phyloP scores from a whole-genome alignment of 2,113 vertebrate genomes.

The Cnemophilus loriae region DNA sequence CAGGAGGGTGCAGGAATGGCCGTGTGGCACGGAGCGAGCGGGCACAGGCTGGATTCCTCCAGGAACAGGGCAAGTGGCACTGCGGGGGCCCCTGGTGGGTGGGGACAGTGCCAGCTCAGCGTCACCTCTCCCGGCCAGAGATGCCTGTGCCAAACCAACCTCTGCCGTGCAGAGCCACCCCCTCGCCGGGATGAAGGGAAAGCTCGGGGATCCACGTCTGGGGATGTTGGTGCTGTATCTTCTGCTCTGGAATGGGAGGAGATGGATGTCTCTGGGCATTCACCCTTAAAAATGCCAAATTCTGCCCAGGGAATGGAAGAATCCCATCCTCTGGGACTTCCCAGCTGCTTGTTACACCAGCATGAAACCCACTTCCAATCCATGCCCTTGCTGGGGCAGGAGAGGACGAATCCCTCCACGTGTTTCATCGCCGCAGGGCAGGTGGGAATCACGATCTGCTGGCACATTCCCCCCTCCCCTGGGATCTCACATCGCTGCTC shows the following conservation, averaged over 20 bases:
- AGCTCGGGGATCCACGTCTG: accelerated
- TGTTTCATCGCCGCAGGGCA: accelerated
- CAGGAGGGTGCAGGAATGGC: background rate
- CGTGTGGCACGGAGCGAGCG: accelerated
- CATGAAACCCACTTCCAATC: background rate
- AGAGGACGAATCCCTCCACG: accelerated
- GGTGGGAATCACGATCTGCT: background rate
- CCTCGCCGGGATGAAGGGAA: accelerated
- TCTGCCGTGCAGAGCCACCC: accelerated
- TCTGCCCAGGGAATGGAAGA: background rate
- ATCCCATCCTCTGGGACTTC: background rate
- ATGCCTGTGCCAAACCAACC: background rate
- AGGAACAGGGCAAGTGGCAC: accelerated
- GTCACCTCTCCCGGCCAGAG: background rate
- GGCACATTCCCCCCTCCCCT: background rate
- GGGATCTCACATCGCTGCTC: accelerated
- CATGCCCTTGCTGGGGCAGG: background rate
- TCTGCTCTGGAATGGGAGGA: background rate
- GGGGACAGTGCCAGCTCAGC: background rate
- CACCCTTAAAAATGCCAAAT: background rate
- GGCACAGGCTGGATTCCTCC: background rate
- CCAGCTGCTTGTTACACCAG: background rate
- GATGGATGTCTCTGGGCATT: background rate
- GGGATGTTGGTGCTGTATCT: accelerated
- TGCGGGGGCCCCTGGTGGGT: accelerated